Base-by-base conservation (phyloP, 1,140 invertebrate species). In the Drosophila carrolli region DNA sequence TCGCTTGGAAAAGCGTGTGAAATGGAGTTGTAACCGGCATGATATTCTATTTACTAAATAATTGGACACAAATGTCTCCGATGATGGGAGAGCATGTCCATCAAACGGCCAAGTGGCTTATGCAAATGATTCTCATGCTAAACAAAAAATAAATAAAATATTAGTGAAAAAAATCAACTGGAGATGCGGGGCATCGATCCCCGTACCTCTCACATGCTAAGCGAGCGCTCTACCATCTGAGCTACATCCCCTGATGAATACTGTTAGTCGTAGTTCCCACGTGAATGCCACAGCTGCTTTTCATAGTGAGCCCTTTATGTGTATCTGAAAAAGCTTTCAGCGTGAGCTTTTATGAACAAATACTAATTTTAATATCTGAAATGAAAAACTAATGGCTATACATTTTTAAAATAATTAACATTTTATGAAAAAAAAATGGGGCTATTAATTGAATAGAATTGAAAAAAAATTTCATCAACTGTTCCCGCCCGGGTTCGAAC, bases 121-220 rank as follows among this genome's bases (percentile, higher is more conserved):
- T 40, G 50, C 43, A 19, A 71, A 66, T 38, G 27, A n/a, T 43
- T 41, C 53, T 40, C 38, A 13, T 32, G 10, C 10, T 13, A 16
- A 40, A 58, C 16, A 16, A 61, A 43, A 50, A 41, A 67, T 8
- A 47, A 51, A 58, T 32, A 32, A 32, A 32, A 32, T 32, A 61
- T 43, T 47, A 50, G 27, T 19, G 27, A 19, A 57, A 58, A 65
- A 51, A 43, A 1, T 0, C 4, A 8, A 14, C 41, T 79, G 76
- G 76, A 79, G 78, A 77, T 60, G 57, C 95, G 95, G 95, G 95
- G 82, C 93, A 96, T 96, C 95, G 95, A 96, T 96, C 95, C 95
- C 94, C 93, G 95, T 96, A 95, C 95, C 95, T 96, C 95, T 96
- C 95, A 94, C 95, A 96, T 96, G 95, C 95, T 95, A 96, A 96